Base-by-base conservation (phyloP, 2,113 vertebrate genomes). In the Cyprinodon variegatus region DNA sequence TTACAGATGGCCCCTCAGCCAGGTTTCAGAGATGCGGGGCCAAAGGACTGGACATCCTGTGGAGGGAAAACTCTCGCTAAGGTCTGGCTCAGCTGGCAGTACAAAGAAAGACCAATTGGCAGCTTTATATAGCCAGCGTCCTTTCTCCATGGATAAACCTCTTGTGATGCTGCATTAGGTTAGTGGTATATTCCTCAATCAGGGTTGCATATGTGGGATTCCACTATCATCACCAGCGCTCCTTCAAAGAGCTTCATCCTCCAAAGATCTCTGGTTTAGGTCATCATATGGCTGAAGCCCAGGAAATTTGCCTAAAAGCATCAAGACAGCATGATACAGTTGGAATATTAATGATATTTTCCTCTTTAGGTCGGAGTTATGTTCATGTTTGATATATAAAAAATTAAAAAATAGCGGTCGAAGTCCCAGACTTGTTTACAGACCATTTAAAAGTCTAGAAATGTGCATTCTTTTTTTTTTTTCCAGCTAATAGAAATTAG, bases 21-120 rank as follows among this genome's bases (percentile, higher is more conserved):
- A 41, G 65, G 68, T 71, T 36, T 87, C 79, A 72, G 71, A 82
- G 76, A 73, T 38, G 40, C 75, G 70, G 46, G 81, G 76, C 68
- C 40, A 14, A 45, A 81, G 74, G 65, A 65, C 81, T 60, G 78
- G 73, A 75, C 77, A 84, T 86, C 41, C 29, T 84, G 83, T 89
- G 83, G 17, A 12, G 60, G 17, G 40, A 66, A 83, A 68, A n/a
- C 78, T 83, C 86, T 80, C 37, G 76, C 85, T 81, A 82, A 71
- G 84, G 81, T 76, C 40, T 6, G 11, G 67, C 77, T 84, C 69
- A 14, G 70, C 76, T 20, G 61, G 78, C 2, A 68, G 84, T 68
- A 74, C 69, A 89, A 88, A 89, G 79, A 82, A 78, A 86, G 76
- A 57, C 77, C 86, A 78, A 85, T 83, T 15, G 68, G 83, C 67